Percentiles rank a stretch among this genome's conserved stretches.
Evolutionary conservation across 2,113 vertebrate species (phyloP).

Genomic region (Chaetodon auriga): DNA sequence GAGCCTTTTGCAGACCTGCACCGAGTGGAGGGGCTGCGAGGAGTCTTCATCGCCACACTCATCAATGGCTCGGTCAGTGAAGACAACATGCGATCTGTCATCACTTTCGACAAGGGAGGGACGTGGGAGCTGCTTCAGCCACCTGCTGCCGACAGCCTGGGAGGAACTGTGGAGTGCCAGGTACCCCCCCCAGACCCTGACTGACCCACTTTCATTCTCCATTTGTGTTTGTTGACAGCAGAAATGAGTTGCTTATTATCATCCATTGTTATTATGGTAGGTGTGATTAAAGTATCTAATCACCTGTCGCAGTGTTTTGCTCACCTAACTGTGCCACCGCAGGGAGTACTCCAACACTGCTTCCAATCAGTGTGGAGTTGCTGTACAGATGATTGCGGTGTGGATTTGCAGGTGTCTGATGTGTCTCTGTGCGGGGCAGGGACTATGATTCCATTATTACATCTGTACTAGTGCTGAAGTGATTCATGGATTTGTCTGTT

Average conservation of each 20-base stretch:
- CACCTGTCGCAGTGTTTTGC: background rate
- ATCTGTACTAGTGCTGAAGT: background rate
- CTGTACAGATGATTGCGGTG: background rate
- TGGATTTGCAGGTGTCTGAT: background rate
- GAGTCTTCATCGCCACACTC: conserved; percentile 95
- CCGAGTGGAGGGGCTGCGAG: conserved; percentile 92
- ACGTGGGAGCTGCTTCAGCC: conserved; percentile 97
- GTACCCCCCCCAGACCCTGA: conserved; percentile 71
- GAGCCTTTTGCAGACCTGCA: conserved; percentile 97
- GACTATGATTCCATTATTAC: background rate
- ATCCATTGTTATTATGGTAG: background rate
- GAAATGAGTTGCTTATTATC: background rate
- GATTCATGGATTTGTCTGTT: background rate
- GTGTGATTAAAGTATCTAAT: background rate
- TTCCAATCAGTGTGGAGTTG: background rate
- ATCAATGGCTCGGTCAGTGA: conserved; percentile 92
- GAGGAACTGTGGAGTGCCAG: conserved; percentile 92
- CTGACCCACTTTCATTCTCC: no score
- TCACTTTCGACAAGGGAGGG: conserved; percentile 99
- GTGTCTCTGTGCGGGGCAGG: background rate
- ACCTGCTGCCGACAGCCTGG: conserved; percentile 89
- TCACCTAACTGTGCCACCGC: background rate
- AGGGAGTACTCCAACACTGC: background rate
- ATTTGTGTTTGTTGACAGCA: background rate
- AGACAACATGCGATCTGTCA: conserved; percentile 96